phyloP scores from a whole-genome alignment of 2,888 invertebrate genomes.

The Monochamus alternatus region DNA sequence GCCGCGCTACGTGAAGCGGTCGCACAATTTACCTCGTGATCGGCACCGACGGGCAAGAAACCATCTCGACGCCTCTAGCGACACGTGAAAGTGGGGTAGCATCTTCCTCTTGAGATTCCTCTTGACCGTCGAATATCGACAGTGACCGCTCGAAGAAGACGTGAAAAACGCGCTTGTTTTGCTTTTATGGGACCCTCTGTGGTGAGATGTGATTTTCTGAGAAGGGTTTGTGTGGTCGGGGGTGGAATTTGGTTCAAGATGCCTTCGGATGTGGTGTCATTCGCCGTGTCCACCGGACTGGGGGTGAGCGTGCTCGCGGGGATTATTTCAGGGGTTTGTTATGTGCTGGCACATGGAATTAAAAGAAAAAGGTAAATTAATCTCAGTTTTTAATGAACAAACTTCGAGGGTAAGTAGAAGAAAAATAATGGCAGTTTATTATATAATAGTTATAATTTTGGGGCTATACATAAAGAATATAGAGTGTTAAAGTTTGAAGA shows the following conservation, averaged over 20 bases:
- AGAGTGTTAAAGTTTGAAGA: too few relatives aligned
- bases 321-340: slow-evolving; percentile 80
- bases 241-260: slow-evolving; percentile 63
- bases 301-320: slow-evolving; percentile 80
- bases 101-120: slow-evolving; percentile 20
- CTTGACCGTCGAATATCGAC: slow-evolving; percentile 26
- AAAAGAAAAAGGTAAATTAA: slow-evolving; percentile 73
- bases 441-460: too few relatives aligned
- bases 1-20: slow-evolving; percentile 51
- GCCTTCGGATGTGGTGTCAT: slow-evolving; percentile 74
- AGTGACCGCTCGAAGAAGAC: neutral
- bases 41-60: slow-evolving; percentile 37
- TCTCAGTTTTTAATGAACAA: too few relatives aligned
- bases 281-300: slow-evolving; percentile 75
- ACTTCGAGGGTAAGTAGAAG: too few relatives aligned
- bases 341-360: slow-evolving; percentile 75
- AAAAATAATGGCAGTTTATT: too few relatives aligned
- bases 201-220: slow-evolving; percentile 47
- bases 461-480: too few relatives aligned
- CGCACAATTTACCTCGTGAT: slow-evolving; percentile 55
- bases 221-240: slow-evolving; percentile 43
- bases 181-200: slow-evolving; percentile 45
- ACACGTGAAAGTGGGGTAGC: slow-evolving; percentile 45
- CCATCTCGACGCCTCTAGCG: slow-evolving; percentile 34
- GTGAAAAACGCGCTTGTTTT: neutral